Evolutionary conservation across 2,888 invertebrate genomes (phyloP).

Genomic region (Melipona bicolor): DNA sequence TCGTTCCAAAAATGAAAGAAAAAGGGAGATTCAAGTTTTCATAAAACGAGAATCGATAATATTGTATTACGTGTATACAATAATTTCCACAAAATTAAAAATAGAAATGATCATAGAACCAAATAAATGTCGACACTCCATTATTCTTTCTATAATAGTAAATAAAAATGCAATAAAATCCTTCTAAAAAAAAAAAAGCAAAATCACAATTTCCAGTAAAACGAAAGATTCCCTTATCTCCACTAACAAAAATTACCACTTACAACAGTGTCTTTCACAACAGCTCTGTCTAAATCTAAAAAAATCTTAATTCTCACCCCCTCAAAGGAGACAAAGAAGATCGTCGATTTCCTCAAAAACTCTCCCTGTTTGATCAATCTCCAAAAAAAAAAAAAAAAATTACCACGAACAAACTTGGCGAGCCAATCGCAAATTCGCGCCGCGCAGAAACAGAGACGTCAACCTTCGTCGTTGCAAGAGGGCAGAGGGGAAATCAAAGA

Average conservation of each 20-base stretch:
- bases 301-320: no score
- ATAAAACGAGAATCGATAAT: no score
- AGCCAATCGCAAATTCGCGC: background rate
- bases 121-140: background rate
- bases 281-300: no score
- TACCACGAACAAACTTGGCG: no score
- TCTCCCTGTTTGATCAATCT: background rate
- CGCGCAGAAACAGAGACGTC: background rate
- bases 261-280: no score
- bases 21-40: background rate
- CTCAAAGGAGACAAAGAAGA: no score
- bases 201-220: background rate
- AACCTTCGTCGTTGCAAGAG: background rate
- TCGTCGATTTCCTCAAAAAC: no score
- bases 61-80: no score
- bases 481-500: slow-evolving; percentile 28
- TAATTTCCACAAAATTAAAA: background rate
- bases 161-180: background rate
- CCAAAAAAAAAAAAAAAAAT: background rate
- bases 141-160: background rate
- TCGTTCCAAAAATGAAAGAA: background rate
- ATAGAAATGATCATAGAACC: background rate
- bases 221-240: background rate
- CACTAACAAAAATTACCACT: no score
- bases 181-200: background rate